These are phyloP conservation scores for Nematopogon swammerdamellus DNA, from an alignment of 2,888 invertebrate genomes.

Conservation along the genomic window DNA sequence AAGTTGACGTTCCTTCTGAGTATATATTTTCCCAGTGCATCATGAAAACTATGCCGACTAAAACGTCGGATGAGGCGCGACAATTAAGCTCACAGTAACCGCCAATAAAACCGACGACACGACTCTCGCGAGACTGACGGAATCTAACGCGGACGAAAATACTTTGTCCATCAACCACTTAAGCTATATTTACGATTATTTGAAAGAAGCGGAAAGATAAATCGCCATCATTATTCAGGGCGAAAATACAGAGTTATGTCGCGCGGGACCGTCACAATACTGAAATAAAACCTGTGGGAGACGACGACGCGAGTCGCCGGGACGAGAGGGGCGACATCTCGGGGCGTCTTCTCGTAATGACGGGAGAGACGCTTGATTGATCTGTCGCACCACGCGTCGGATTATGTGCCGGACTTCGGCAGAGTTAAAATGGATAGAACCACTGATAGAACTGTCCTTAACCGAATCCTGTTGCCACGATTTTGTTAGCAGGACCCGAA, in stretches of 20 bases:
- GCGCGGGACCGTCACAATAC: background rate
- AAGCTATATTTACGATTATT: slow-evolving; percentile 5
- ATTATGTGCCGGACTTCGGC: too few relatives aligned
- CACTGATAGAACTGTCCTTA: too few relatives aligned
- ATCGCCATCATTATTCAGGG: slow-evolving; percentile 1
- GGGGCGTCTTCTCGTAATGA: background rate
- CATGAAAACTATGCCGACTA: too few relatives aligned
- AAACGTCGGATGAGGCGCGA: too few relatives aligned
- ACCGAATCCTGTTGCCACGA: too few relatives aligned
- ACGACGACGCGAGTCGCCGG: background rate
- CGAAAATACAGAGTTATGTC: slow-evolving; percentile 1
- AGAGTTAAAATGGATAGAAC: too few relatives aligned
- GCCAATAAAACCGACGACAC: background rate
- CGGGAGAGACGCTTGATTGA: background rate
- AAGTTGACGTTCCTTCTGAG: too few relatives aligned
- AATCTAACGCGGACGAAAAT: slow-evolving; percentile 2
- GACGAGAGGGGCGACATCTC: background rate
- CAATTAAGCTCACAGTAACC: background rate
- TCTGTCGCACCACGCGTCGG: background rate
- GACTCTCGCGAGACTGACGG: background rate
- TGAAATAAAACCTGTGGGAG: background rate
- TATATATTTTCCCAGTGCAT: too few relatives aligned
- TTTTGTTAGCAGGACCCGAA: too few relatives aligned
- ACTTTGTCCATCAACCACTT: slow-evolving; percentile 4
- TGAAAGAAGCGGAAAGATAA: slow-evolving; percentile 4